Conservation (phyloP, 2,797 vertebrate species). For the Echiichthys vipera region DNA sequence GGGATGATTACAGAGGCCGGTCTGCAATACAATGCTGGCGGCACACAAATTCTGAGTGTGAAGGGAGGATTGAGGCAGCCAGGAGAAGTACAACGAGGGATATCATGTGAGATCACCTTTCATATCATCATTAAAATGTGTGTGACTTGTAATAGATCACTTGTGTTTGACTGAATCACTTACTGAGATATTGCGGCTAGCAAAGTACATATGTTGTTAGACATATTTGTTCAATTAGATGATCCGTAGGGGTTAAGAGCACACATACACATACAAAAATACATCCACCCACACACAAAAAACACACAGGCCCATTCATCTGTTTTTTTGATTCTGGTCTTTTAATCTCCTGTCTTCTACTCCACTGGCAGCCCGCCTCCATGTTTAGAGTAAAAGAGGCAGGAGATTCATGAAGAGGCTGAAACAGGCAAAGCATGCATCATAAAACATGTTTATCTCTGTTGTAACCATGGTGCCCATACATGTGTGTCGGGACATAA, state of each 20-base stretch:
- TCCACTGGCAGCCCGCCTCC: constrained; percentile 72
- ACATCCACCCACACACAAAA: constrained; percentile 24
- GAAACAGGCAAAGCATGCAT: constrained; percentile 55
- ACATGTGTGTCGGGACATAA: constrained; percentile 11
- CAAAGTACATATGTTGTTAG: constrained; percentile 20
- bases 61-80: constrained; percentile 21
- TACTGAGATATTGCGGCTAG: constrained; percentile 3
- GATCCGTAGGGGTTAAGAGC: constrained; percentile 24
- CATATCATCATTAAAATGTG: constrained; percentile 28
- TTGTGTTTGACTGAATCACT: constrained; percentile 21
- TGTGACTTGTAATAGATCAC: constrained; percentile 17
- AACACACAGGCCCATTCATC: constrained; percentile 67
- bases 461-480: constrained; percentile 39
- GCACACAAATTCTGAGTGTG: constrained; percentile 45
- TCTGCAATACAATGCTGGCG: constrained; percentile 14
- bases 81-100: constrained; percentile 8
- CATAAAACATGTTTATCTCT: constrained; percentile 63
- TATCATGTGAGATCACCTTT: constrained; percentile 51
- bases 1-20: constrained; percentile 65
- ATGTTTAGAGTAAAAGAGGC: constrained; percentile 73
- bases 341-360: constrained; percentile 77
- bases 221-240: constrained; percentile 47
- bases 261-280: not conserved
- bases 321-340: constrained; percentile 79
- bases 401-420: constrained; percentile 64